phyloP scores from a whole-genome alignment of 2,797 vertebrate species.

The Stomatorhinus walkeri region DNA sequence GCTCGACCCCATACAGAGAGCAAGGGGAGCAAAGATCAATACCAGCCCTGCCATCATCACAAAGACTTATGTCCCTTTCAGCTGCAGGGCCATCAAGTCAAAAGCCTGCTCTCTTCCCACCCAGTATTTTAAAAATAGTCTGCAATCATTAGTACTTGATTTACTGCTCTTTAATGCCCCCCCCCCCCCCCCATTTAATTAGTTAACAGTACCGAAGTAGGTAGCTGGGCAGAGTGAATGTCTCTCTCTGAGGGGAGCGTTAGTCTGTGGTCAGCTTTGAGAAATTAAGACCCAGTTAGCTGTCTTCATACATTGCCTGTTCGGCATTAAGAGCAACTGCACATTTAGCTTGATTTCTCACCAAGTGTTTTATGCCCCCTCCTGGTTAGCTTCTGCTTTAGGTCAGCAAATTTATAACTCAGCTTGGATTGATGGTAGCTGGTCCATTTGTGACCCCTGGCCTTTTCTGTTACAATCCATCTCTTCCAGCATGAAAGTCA shows the following conservation, averaged over 20 bases:
- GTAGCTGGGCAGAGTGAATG: background rate
- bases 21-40: background rate
- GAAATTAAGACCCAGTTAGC: background rate
- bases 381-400: background rate
- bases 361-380: background rate
- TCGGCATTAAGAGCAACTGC: background rate
- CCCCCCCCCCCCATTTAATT: background rate
- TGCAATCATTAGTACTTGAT: slow-evolving; percentile 15
- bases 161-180: slow-evolving; percentile 3
- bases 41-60: background rate
- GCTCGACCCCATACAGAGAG: slow-evolving; percentile 26
- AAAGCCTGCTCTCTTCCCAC: background rate
- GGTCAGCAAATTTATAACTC: background rate
- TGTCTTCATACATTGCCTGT: background rate
- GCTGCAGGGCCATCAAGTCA: background rate
- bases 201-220: background rate
- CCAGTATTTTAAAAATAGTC: slow-evolving; percentile 9
- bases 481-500: background rate
- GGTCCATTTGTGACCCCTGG: background rate
- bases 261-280: background rate
- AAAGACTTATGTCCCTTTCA: slow-evolving; percentile 1
- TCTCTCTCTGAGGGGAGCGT: background rate
- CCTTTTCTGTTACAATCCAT: background rate
- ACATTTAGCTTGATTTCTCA: background rate
- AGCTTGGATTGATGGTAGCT: background rate